Percentiles rank a stretch among this genome's conserved stretches.
Conservation (phyloP, 1,140 invertebrate genomes). For the Heliconius nattereri region DNA sequence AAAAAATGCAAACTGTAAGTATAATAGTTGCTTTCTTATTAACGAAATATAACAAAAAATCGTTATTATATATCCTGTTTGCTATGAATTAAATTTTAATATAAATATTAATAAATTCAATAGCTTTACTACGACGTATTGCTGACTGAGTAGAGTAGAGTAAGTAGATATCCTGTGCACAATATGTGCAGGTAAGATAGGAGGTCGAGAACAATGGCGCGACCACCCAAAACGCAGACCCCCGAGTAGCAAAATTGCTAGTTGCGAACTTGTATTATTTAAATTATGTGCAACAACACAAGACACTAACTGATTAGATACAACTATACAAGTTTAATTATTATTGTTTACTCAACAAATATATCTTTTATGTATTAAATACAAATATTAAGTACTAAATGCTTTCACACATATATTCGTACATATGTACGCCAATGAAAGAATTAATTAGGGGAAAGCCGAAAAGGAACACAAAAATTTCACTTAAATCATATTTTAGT, state of each 20-base stretch:
- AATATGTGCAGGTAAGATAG: conserved; percentile 9
- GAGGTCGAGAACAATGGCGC: conserved; percentile 13
- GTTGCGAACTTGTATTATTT: conserved; percentile 11
- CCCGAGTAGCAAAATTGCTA: background rate
- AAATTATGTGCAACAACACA: background rate
- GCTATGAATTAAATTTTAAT: too few species aligned
- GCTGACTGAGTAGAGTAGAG: background rate
- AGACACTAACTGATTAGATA: background rate
- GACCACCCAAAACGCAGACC: conserved; percentile 13
- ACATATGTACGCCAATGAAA: background rate
- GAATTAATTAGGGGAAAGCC: background rate
- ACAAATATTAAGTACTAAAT: background rate
- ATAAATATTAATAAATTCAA: background rate
- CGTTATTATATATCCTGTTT: too few species aligned
- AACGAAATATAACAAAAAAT: background rate
- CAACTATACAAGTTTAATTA: background rate
- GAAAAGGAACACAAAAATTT: conserved; percentile 18
- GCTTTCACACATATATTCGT: background rate
- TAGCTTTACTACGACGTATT: background rate
- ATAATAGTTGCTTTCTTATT: background rate
- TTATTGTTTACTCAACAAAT: background rate
- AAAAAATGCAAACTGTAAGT: too few species aligned
- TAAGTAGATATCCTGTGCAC: background rate
- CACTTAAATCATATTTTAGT: conserved; percentile 37
- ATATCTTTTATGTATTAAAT: background rate